phyloP scores from a whole-genome alignment of 2,113 vertebrate genomes.

The Hyaena hyaena region DNA sequence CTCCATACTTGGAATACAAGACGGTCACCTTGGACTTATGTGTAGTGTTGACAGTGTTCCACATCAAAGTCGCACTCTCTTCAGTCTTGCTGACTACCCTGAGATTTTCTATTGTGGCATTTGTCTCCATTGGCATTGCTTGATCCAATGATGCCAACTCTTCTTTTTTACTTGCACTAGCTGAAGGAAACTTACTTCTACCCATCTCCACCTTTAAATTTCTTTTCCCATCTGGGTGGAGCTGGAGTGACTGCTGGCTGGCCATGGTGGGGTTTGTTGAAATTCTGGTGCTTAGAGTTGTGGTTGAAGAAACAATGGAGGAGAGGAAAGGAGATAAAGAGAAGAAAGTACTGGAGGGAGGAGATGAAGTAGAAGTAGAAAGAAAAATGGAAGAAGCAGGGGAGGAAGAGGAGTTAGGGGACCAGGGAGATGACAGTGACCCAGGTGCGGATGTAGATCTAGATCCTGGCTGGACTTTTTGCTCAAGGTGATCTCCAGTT shows the following conservation, averaged over 20 bases:
- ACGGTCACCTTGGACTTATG: slow-evolving; percentile 87
- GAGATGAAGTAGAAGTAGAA: slow-evolving; percentile 31
- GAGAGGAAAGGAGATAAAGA: slow-evolving; percentile 53
- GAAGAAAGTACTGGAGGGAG: slow-evolving; percentile 49
- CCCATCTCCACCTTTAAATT: slow-evolving; percentile 77
- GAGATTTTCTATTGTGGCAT: slow-evolving; percentile 86
- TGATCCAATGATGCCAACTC: neutral
- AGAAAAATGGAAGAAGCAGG: slow-evolving; percentile 46
- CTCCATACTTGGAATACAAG: slow-evolving; percentile 93
- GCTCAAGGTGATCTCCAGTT: slow-evolving; percentile 38
- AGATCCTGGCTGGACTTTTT: slow-evolving; percentile 64
- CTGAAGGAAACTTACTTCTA: slow-evolving; percentile 81
- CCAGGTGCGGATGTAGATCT: neutral
- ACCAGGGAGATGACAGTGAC: neutral
- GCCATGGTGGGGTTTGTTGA: neutral
- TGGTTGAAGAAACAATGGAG: slow-evolving; percentile 49
- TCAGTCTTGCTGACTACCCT: slow-evolving; percentile 90
- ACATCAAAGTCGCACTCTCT: slow-evolving; percentile 92
- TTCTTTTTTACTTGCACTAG: slow-evolving; percentile 84
- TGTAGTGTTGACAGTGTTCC: slow-evolving; percentile 87
- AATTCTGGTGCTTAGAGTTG: slow-evolving; percentile 60
- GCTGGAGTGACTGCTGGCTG: slow-evolving; percentile 79
- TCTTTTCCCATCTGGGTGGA: slow-evolving; percentile 76
- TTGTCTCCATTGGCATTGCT: slow-evolving; percentile 62
- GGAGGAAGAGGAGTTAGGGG: neutral